A percentile compares a stretch with the other conserved stretches of the same genome.
Conservation (phyloP, 2,113 vertebrate genomes). For the Trochalopteron elliotii region DNA sequence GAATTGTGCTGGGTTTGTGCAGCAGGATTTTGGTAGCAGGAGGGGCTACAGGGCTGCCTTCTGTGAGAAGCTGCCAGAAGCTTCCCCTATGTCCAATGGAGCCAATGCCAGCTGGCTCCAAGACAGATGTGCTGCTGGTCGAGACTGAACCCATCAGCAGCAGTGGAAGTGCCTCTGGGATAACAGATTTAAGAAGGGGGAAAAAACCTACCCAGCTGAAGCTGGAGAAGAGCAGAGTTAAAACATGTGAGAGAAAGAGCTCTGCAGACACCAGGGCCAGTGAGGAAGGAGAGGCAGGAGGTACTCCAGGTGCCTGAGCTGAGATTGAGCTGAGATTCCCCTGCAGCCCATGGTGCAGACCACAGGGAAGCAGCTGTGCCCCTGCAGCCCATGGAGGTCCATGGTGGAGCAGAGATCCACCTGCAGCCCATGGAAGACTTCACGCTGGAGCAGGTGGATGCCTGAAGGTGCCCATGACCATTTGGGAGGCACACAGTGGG, state of each 20-base stretch:
- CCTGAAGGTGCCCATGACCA: not conserved
- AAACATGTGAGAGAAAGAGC: not conserved
- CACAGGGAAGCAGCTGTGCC: not conserved
- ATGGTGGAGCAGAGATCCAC: not conserved
- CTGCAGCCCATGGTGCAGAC: not conserved
- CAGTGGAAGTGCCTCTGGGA: not conserved
- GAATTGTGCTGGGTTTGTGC: not conserved
- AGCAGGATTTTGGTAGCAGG: not conserved
- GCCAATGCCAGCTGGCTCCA: not conserved
- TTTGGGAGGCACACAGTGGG: not conserved
- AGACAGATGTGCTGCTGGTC: accelerated
- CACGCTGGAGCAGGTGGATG: not conserved
- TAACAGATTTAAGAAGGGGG: not conserved
- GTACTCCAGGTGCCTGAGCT: not conserved
- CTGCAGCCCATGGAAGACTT: not conserved
- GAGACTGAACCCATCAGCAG: not conserved
- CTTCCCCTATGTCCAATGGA: not conserved
- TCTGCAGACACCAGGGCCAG: not conserved
- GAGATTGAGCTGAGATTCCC: not conserved
- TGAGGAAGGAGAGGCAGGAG: not conserved
- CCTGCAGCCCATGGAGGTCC: not conserved
- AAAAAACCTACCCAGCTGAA: not conserved
- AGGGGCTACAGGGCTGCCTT: not conserved
- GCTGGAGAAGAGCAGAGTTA: not conserved
- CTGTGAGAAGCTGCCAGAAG: not conserved